Evolutionary conservation across 2,888 invertebrate genomes (phyloP), one percentile per base, ranked within the genome.

Genomic region (Palloptera scutellata): DNA sequence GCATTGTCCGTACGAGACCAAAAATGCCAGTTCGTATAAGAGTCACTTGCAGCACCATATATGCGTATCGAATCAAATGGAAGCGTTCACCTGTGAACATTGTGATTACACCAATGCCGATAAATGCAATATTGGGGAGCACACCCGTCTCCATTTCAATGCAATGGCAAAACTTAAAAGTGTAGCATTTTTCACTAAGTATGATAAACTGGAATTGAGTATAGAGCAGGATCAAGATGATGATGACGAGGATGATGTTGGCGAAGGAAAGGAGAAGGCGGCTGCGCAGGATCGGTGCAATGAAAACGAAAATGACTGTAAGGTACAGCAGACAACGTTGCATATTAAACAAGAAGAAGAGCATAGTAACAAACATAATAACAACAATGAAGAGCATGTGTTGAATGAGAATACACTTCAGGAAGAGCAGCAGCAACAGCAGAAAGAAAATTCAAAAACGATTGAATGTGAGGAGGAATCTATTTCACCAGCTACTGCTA

Each of bases 51-150:
- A 90, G 78, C 88, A 92, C 69, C 95, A 96, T 80, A 85, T 86
- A 11, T 88, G 90, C 79, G 84, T 89, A 11, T 87, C 89, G 6
- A 72, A 77, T 10, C 68, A 71, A 8, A 83, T 83, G 0, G 85
- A 86, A 59, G 89, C 89, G 70, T 89, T 90, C 77, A 89, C 89
- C 72, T 96, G 96, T 84, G 89, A 91, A 20, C 91, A 92, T 81
- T 96, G 96, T 83, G 93, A 94, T 85, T 92, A 92, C 81, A 91
- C 91, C 30, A 92, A 92, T 40, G 88, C 90, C 4, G 92, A 92
- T 76, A 89, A 89, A 67, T 89, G 91, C 77, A 89, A 92, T 73
- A 86, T 95, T 45, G 88, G 91, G 53, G 94, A 94, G 76, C 96
- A 96, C 83, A 87, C 90, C 52, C 91, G 92, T 79, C 87, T 93